These are phyloP conservation scores for Elysia crispata DNA, from an alignment of 2,888 invertebrate species.

Conservation along the genomic window DNA sequence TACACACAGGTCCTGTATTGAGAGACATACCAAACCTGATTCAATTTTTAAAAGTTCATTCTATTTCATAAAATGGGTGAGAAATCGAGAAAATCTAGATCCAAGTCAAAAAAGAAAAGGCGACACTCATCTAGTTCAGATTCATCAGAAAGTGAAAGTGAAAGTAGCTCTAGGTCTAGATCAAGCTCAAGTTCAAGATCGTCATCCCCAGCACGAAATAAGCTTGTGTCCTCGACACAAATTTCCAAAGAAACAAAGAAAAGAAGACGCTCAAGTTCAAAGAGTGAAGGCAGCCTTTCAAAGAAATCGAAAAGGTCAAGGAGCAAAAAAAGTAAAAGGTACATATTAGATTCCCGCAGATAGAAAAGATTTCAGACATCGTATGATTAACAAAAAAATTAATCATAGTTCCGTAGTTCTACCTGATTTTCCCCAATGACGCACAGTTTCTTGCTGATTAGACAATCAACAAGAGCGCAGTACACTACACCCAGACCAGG, in stretches of 20 bases:
- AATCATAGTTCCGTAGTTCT: no score
- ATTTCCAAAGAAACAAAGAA: neutral
- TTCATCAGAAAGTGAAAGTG: conserved; percentile 19
- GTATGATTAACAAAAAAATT: no score
- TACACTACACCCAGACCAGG: no score
- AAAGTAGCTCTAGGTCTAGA: neutral
- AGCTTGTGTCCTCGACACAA: neutral
- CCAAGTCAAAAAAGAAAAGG: conserved; percentile 25
- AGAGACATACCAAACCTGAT: no score
- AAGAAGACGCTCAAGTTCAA: neutral
- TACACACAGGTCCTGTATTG: no score
- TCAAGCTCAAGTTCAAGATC: neutral
- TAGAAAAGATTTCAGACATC: no score
- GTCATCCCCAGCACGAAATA: neutral
- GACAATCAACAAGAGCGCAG: no score
- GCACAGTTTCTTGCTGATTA: no score
- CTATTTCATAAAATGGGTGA: conserved; percentile 13
- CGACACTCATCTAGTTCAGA: neutral
- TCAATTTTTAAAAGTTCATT: neutral
- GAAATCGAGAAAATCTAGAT: conserved; percentile 11
- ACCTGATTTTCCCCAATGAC: no score
- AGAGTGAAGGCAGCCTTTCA: neutral
- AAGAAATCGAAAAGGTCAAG: neutral
- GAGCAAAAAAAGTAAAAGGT: conserved; percentile 28
- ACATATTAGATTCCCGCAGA: neutral